Evolutionary conservation across 2,888 invertebrate genomes (phyloP).

Genomic region (Neoitamus cyanurus): DNA sequence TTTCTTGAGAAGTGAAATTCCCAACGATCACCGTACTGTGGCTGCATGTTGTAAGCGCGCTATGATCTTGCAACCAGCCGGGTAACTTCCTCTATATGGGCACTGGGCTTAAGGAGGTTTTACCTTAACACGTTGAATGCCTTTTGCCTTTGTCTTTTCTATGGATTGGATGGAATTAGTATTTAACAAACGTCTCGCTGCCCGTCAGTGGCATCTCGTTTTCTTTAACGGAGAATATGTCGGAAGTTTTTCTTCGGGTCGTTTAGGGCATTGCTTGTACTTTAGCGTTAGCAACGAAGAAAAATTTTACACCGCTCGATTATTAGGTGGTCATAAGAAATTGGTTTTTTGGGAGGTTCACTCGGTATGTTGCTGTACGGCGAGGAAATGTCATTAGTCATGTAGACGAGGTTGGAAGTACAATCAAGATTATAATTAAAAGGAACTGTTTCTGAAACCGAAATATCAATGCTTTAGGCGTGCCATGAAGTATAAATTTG

Average conservation of each 20-base stretch:
- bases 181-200: slow-evolving; percentile 23
- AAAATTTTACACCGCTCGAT: not conserved
- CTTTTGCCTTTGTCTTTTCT: not conserved
- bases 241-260: slow-evolving; percentile 17
- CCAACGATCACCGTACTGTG: not conserved
- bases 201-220: not conserved
- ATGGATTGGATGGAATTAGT: not conserved
- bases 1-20: slow-evolving; percentile 32
- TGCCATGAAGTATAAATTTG: not conserved
- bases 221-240: not conserved
- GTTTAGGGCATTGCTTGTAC: not conserved
- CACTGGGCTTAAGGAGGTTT: slow-evolving; percentile 16
- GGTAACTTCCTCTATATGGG: slow-evolving; percentile 8
- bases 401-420: not conserved
- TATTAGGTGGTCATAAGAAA: not conserved
- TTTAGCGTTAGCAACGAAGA: not conserved
- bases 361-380: not conserved
- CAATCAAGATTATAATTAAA: not conserved
- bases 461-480: not conserved
- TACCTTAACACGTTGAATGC: slow-evolving; percentile 1
- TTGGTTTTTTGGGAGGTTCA: not conserved
- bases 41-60: not conserved
- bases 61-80: not conserved
- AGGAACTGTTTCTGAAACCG: not conserved
- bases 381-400: not conserved